Evolutionary conservation across 2,797 vertebrate genomes (phyloP).

Genomic region (Hoplostethus mediterraneus): DNA sequence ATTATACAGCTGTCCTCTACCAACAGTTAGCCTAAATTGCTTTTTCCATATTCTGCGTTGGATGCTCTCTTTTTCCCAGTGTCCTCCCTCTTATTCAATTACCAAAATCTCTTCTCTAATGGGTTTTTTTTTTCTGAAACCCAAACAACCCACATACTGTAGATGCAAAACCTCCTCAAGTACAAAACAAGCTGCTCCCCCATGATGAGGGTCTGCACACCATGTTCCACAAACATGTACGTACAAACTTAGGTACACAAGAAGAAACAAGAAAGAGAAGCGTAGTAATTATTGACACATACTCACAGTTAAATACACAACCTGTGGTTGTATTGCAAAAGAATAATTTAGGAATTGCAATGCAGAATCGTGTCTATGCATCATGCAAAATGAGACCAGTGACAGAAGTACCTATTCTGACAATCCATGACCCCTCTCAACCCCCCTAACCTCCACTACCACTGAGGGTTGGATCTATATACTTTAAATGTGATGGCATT

Average conservation of each 20-base stretch:
- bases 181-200: background rate
- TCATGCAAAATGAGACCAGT: conserved; percentile 51
- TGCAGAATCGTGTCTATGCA: background rate
- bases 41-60: conserved; percentile 53
- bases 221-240: conserved; percentile 16
- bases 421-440: conserved; percentile 31
- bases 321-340: too few species aligned
- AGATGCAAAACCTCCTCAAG: conserved; percentile 15
- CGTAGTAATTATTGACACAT: too few species aligned
- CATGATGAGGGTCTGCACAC: too few species aligned
- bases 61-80: conserved; percentile 28
- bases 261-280: background rate
- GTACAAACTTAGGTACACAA: conserved; percentile 28
- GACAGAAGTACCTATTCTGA: conserved; percentile 54
- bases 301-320: too few species aligned
- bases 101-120: conserved; percentile 32
- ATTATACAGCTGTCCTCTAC: conserved; percentile 64
- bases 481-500: conserved; percentile 28
- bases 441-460: conserved; percentile 23
- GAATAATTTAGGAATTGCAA: too few species aligned
- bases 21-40: conserved; percentile 69
- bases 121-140: conserved; percentile 31
- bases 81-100: conserved; percentile 34
- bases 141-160: conserved; percentile 4
- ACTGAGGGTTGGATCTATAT: conserved; percentile 27